These are phyloP conservation scores for Drosophila teissieri DNA, from an alignment of 1,140 invertebrate genomes.

Conservation along the genomic window DNA sequence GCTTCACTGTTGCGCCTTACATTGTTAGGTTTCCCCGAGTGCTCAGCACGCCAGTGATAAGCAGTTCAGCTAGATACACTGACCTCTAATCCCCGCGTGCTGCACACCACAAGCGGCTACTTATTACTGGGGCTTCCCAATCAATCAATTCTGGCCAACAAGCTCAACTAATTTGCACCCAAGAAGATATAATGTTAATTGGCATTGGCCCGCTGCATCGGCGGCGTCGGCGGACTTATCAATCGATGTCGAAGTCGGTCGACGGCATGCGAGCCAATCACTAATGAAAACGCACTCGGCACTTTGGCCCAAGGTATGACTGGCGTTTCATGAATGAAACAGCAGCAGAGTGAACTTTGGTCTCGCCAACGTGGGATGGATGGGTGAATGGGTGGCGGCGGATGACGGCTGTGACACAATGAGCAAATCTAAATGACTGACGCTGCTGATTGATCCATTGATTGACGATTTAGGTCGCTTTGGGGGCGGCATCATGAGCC, in stretches of 20 bases:
- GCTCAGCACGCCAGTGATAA: conserved; percentile 3
- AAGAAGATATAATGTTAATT: conserved; percentile 48
- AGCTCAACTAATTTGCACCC: conserved; percentile 38
- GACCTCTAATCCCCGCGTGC: conserved; percentile 20
- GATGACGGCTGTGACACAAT: background rate
- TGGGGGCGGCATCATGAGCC: conserved; percentile 9
- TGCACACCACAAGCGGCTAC: background rate
- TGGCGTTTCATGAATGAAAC: conserved; percentile 58
- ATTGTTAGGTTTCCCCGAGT: background rate
- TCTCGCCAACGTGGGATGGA: conserved; percentile 2
- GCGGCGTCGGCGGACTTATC: conserved; percentile 28
- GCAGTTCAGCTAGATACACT: conserved; percentile 8
- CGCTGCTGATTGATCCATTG: conserved; percentile 35
- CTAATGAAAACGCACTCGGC: conserved; percentile 52
- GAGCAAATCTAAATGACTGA: background rate
- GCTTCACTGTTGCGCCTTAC: background rate
- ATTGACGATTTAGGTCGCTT: conserved; percentile 24
- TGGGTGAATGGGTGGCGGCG: background rate
- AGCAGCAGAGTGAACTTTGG: conserved; percentile 37
- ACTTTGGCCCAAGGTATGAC: conserved; percentile 12
- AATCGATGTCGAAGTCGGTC: conserved; percentile 27
- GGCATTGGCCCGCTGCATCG: conserved; percentile 27
- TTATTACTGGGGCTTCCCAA: conserved; percentile 19
- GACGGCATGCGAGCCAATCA: conserved; percentile 10
- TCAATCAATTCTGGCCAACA: conserved; percentile 39